Conservation (phyloP, 2,888 invertebrate genomes). For the Elegia similella region DNA sequence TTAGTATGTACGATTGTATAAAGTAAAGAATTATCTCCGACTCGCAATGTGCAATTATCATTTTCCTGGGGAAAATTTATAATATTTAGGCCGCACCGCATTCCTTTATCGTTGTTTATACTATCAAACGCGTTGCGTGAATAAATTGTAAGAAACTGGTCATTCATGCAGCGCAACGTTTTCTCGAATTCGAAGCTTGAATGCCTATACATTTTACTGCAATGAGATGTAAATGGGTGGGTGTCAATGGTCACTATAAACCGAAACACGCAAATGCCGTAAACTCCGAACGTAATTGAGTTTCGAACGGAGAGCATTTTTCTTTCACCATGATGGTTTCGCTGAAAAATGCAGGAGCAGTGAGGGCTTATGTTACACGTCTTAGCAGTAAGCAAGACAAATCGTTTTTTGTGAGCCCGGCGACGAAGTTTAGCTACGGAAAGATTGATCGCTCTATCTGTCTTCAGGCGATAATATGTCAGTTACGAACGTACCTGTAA, state of each 20-base stretch:
- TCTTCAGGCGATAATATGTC: slow-evolving; percentile 29
- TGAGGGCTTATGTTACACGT: slow-evolving; percentile 33
- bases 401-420: slow-evolving; percentile 32
- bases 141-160: neutral
- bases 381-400: slow-evolving; percentile 40
- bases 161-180: neutral
- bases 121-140: neutral
- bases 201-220: neutral
- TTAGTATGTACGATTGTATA: no score
- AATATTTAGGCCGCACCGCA: neutral
- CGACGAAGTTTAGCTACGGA: slow-evolving; percentile 34
- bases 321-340: slow-evolving; percentile 24
- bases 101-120: neutral
- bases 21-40: neutral
- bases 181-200: neutral
- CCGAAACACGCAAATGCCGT: slow-evolving; percentile 4
- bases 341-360: slow-evolving; percentile 35
- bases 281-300: slow-evolving; percentile 2
- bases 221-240: neutral
- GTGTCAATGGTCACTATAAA: neutral
- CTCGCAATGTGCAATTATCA: neutral
- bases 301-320: slow-evolving; percentile 15
- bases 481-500: slow-evolving; percentile 19
- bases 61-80: neutral
- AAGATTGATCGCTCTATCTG: slow-evolving; percentile 41